A percentile compares a stretch with the other conserved stretches of the same genome.
These are phyloP conservation scores for Phrynocephalus versicolor DNA, from an alignment of 2,113 vertebrate species.

Conservation along the genomic window DNA sequence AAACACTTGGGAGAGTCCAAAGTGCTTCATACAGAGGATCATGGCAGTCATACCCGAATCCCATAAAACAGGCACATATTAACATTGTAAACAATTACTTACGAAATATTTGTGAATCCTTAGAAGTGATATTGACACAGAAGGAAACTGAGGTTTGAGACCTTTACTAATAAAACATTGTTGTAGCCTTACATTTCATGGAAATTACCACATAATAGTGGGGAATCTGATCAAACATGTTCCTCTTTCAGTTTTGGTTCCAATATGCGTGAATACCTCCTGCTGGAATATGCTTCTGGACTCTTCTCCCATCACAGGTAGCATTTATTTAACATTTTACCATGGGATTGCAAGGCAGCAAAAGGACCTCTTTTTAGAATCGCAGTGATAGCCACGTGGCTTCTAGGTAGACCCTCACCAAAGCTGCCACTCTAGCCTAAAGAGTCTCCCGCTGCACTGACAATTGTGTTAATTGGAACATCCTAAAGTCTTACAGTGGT, in stretches of 20 bases:
- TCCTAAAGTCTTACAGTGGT: background rate
- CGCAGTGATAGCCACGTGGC: background rate
- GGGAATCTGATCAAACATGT: background rate
- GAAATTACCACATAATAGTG: background rate
- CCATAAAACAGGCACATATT: background rate
- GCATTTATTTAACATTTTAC: background rate
- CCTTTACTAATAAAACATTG: background rate
- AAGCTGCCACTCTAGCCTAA: background rate
- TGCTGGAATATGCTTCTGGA: slow-evolving; percentile 93
- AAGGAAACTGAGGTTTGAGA: background rate
- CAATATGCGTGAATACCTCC: slow-evolving; percentile 95
- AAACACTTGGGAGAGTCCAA: background rate
- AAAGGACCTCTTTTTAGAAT: background rate
- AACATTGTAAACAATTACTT: background rate
- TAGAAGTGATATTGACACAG: background rate
- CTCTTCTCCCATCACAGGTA: slow-evolving; percentile 97
- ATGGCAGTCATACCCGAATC: background rate
- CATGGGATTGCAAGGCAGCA: background rate
- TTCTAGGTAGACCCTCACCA: background rate
- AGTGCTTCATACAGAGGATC: background rate
- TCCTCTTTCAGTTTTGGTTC: slow-evolving; percentile 86
- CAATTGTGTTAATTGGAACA: background rate
- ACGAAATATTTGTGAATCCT: background rate
- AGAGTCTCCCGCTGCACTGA: background rate
- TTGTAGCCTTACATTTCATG: background rate